These are phyloP conservation scores for Elephas maximus DNA, from an alignment of 2,113 vertebrate species.

Conservation along the genomic window DNA sequence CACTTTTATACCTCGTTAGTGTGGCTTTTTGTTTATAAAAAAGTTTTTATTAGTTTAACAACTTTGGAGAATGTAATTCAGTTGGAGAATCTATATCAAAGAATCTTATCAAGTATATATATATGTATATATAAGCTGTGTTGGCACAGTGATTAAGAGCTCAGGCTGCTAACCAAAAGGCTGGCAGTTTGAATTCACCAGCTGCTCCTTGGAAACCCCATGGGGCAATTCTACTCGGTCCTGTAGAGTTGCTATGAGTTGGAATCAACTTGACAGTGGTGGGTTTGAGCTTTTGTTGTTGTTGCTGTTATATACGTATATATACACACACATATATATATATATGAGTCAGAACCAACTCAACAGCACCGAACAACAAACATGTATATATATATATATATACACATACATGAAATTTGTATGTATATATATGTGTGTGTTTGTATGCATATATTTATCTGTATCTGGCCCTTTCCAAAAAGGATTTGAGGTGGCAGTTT, in stretches of 20 bases:
- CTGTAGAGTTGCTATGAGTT: no score
- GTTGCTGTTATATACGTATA: no score
- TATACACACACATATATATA: not conserved
- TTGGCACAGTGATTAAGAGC: no score
- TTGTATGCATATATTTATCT: not conserved
- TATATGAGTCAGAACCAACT: not conserved
- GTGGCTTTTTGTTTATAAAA: constrained; percentile 27
- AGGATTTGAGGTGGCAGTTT: not conserved
- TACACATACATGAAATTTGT: not conserved
- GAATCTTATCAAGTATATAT: not conserved
- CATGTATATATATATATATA: no score
- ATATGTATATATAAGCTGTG: not conserved
- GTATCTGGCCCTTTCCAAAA: not conserved
- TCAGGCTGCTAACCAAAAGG: no score
- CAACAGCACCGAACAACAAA: no score
- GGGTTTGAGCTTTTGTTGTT: no score
- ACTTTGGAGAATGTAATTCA: constrained; percentile 18
- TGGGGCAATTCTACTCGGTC: no score
- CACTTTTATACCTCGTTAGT: not conserved
- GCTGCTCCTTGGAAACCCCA: no score
- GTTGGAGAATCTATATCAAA: not conserved
- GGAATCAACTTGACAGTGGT: no score
- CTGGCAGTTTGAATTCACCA: no score
- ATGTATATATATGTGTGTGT: not conserved
- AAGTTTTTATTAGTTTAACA: constrained; percentile 24